phyloP scores from a whole-genome alignment of 2,113 vertebrate species.

The Leptocoma aspasia region DNA sequence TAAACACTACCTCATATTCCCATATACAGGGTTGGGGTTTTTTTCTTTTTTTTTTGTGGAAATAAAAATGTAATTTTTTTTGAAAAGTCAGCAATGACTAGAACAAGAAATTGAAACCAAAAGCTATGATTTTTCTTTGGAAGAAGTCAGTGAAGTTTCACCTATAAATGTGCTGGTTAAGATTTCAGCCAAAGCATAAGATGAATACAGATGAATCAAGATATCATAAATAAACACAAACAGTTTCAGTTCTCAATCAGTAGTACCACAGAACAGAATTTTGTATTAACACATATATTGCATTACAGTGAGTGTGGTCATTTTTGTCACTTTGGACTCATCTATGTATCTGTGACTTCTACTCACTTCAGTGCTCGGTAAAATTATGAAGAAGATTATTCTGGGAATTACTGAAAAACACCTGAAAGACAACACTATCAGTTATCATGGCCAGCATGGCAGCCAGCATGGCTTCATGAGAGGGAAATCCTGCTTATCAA shows the following conservation, averaged over 20 bases:
- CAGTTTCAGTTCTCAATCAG: not conserved
- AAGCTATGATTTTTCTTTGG: not conserved
- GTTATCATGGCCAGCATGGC: too few relatives aligned
- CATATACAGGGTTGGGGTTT: not conserved
- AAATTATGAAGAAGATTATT: not conserved
- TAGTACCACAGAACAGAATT: not conserved
- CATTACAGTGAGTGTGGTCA: not conserved
- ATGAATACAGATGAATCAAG: not conserved
- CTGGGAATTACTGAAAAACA: not conserved
- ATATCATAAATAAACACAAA: not conserved
- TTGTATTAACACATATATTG: not conserved
- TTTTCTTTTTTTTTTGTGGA: not conserved
- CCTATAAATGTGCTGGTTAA: not conserved
- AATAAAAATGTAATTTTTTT: not conserved
- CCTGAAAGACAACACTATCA: not conserved
- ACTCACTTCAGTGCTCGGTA: not conserved
- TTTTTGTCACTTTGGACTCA: not conserved
- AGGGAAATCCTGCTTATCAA: not conserved
- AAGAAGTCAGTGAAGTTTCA: not conserved
- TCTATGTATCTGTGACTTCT: not conserved
- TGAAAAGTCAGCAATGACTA: not conserved
- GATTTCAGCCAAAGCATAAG: not conserved
- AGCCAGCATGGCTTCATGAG: not conserved
- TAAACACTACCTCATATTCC: not conserved
- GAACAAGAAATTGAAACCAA: not conserved